phyloP scores from a whole-genome alignment of 2,797 vertebrate genomes.

The Oreonectes daqikongensis region DNA sequence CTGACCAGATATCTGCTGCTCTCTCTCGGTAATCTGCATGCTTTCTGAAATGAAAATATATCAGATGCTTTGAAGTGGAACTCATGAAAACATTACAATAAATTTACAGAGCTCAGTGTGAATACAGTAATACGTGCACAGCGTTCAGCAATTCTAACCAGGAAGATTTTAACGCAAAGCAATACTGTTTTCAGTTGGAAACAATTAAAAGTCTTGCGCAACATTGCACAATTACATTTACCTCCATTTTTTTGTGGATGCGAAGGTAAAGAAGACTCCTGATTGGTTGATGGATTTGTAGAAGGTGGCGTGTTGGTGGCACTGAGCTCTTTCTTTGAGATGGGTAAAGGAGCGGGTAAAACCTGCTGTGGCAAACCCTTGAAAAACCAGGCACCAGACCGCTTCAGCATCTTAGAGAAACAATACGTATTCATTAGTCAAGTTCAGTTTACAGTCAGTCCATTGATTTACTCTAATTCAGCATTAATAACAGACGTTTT shows the following conservation, averaged over 20 bases:
- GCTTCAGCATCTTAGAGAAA: conserved; percentile 85
- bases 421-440: conserved; percentile 20
- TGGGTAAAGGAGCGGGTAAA: conserved; percentile 83
- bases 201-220: too few relatives aligned
- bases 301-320: conserved; percentile 38
- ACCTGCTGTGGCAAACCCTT: conserved; percentile 86
- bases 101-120: background rate
- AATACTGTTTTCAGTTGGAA: too few relatives aligned
- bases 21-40: conserved; percentile 34
- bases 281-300: conserved; percentile 32
- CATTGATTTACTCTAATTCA: conserved; percentile 9
- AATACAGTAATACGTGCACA: conserved; percentile 7
- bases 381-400: conserved; percentile 96
- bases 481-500: conserved; percentile 16
- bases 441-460: background rate
- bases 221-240: background rate
- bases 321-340: conserved; percentile 74
- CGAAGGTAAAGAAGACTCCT: conserved; percentile 35
- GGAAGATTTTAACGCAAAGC: background rate
- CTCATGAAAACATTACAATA: conserved; percentile 13
- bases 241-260: conserved; percentile 43
- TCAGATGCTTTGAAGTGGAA: conserved; percentile 8
- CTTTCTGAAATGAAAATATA: conserved; percentile 33
- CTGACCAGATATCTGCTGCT: conserved; percentile 70
- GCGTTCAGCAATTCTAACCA: background rate